phyloP scores from a whole-genome alignment of 2,888 invertebrate genomes.

The Monochamus alternatus region DNA sequence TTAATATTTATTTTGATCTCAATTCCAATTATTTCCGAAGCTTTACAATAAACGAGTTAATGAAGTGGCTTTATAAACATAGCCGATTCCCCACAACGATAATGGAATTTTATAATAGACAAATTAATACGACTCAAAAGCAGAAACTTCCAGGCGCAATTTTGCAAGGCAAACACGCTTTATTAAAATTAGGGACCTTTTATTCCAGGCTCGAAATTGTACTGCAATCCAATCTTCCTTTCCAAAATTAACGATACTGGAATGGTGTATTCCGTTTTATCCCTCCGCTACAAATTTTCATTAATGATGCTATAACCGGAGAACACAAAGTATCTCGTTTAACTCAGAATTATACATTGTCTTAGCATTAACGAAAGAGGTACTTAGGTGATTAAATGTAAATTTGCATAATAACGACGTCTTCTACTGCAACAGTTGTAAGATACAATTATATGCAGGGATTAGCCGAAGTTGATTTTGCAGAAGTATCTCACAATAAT shows the following conservation, averaged over 20 bases:
- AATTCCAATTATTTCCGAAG: not conserved
- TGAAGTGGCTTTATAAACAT: not conserved
- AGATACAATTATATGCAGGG: too few relatives aligned
- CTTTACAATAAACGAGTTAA: not conserved
- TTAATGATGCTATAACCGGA: not conserved
- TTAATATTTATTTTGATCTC: too few relatives aligned
- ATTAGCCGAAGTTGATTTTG: too few relatives aligned
- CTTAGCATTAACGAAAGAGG: too few relatives aligned
- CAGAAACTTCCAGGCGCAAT: not conserved
- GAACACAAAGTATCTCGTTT: not conserved
- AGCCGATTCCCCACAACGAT: not conserved
- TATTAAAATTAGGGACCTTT: conserved; percentile 6
- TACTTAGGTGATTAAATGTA: too few relatives aligned
- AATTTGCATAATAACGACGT: too few relatives aligned
- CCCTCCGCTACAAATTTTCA: not conserved
- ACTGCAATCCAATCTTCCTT: conserved; percentile 2
- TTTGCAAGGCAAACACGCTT: conserved; percentile 1
- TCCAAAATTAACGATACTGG: conserved; percentile 9
- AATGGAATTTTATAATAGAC: conserved; percentile 1
- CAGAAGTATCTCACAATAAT: too few relatives aligned
- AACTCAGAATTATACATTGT: too few relatives aligned
- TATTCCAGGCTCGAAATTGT: not conserved
- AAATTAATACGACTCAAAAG: conserved; percentile 2
- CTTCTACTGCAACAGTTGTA: too few relatives aligned
- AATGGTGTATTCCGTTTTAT: conserved; percentile 2